Evolutionary conservation across 2,797 vertebrate species (phyloP).

Genomic region (Carduelis carduelis): DNA sequence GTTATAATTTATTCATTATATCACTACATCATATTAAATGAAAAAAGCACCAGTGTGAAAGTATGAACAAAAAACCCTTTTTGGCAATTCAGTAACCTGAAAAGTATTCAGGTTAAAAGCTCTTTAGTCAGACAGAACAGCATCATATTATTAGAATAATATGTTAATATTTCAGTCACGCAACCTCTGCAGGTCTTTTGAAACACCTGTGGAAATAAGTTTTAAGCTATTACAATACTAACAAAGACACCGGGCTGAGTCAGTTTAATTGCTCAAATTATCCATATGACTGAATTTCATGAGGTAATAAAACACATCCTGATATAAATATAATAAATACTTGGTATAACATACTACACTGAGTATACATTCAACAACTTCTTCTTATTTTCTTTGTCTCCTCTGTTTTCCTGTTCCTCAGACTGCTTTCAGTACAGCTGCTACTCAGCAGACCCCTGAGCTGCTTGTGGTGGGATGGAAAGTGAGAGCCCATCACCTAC

Average conservation of each 20-base stretch:
- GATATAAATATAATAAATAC: slow-evolving; percentile 56
- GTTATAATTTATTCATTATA: slow-evolving; percentile 73
- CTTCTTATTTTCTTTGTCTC: slow-evolving; percentile 1
- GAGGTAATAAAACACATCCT: slow-evolving; percentile 65
- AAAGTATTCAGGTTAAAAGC: slow-evolving; percentile 76
- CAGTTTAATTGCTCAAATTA: slow-evolving; percentile 44
- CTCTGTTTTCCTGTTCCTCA: background rate
- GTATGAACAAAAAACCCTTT: slow-evolving; percentile 59
- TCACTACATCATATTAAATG: slow-evolving; percentile 64
- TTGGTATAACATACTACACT: background rate
- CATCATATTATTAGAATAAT: slow-evolving; percentile 75
- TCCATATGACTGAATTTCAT: slow-evolving; percentile 43
- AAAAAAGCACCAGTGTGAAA: slow-evolving; percentile 67
- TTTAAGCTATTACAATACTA: slow-evolving; percentile 48
- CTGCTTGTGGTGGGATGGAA: background rate
- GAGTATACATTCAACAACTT: background rate
- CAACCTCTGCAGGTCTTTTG: slow-evolving; percentile 38
- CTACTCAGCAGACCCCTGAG: background rate
- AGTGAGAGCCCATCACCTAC: background rate
- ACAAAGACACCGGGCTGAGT: slow-evolving; percentile 1
- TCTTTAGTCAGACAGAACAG: slow-evolving; percentile 66
- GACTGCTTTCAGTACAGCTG: background rate
- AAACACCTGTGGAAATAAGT: slow-evolving; percentile 73
- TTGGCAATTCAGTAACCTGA: slow-evolving; percentile 62
- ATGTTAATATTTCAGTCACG: slow-evolving; percentile 68